Conservation (phyloP, 1,140 invertebrate genomes). For the Trachelipus rathkii region DNA sequence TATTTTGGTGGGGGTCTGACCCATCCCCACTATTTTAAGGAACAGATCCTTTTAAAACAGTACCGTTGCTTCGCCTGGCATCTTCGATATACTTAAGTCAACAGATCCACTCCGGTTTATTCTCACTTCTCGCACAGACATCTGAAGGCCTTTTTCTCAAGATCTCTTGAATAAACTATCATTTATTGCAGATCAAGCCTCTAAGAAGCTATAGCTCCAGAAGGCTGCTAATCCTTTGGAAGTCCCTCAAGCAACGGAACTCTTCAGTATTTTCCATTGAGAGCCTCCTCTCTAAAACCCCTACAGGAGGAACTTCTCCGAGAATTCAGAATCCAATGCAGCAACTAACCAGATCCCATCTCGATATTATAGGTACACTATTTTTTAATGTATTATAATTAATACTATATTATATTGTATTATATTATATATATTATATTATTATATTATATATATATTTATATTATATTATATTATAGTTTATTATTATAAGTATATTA, state of each 20-base stretch:
- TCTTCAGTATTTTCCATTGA: constrained; percentile 1
- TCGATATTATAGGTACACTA: not conserved
- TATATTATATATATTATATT: too few species aligned
- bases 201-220: not conserved
- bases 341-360: not conserved
- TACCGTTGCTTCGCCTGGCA: not conserved
- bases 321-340: not conserved
- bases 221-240: not conserved
- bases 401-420: too few species aligned
- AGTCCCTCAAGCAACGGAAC: not conserved
- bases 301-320: not conserved
- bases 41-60: not conserved
- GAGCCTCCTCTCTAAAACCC: not conserved
- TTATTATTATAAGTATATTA: too few species aligned
- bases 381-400: too few species aligned
- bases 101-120: not conserved
- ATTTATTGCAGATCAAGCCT: not conserved
- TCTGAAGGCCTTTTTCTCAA: not conserved
- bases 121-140: not conserved
- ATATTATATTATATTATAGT: too few species aligned
- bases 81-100: not conserved
- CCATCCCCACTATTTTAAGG: not conserved
- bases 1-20: not conserved
- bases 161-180: not conserved
- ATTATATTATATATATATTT: too few species aligned